These are phyloP conservation scores for Stegodyphus dumicola DNA, from an alignment of 1,140 invertebrate genomes.

Conservation along the genomic window DNA sequence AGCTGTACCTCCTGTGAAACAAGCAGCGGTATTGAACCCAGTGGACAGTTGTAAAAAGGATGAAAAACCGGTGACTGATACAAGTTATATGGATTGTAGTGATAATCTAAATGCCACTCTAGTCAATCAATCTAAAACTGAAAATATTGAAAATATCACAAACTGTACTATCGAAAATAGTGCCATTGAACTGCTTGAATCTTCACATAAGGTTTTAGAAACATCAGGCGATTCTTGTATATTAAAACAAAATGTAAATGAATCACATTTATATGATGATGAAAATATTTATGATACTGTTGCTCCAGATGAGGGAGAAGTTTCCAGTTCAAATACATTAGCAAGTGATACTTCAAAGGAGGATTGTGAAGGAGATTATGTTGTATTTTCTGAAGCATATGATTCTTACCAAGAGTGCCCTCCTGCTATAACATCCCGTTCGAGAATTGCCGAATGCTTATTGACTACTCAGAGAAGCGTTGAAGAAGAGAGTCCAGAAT, in stretches of 20 bases:
- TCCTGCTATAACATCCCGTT: conserved; percentile 15
- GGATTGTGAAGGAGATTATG: conserved; percentile 56
- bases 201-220: neutral
- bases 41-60: neutral
- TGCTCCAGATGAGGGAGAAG: conserved; percentile 60
- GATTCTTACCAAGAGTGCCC: conserved; percentile 21
- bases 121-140: conserved; percentile 19
- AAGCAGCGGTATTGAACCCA: neutral
- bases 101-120: conserved; percentile 30
- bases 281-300: conserved; percentile 64
- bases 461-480: conserved; percentile 49
- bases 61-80: conserved; percentile 8
- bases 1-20: conserved; percentile 35
- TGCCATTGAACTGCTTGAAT: neutral
- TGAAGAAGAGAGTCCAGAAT: conserved; percentile 58
- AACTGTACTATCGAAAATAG: neutral
- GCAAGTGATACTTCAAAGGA: conserved; percentile 2
- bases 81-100: neutral
- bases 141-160: neutral
- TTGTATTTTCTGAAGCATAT: conserved; percentile 56
- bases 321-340: neutral
- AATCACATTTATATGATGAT: conserved; percentile 20
- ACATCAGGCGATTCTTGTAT: neutral
- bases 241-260: neutral
- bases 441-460: conserved; percentile 35